Evolutionary conservation across 2,797 vertebrate species (phyloP), one percentile per base, ranked within the genome.

Genomic region (Chromis chromis): DNA sequence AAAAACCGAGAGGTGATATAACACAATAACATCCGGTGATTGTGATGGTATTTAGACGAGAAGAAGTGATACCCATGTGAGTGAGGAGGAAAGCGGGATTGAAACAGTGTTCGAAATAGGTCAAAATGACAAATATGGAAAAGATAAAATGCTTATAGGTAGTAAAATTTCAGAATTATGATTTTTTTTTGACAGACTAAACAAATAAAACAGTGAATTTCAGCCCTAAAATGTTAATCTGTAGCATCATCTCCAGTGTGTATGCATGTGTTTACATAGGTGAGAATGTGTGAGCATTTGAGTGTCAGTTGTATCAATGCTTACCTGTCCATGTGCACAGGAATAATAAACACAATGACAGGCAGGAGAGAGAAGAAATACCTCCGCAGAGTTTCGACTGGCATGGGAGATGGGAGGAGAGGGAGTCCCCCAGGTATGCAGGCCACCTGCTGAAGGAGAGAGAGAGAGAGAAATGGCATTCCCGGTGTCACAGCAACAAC

Each of bases 401-500:
- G n/a, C 54, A 70, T 55, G 56, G 64, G 33, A 60, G 58, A 48
- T 22, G 22, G 28, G 68, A 73, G 36, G 50, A 65, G 72, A 86
- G 61, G 83, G 74, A 79, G 77, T 88, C 77, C 85, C 86, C 46
- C 58, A 70, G 70, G 70, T 83, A 84, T 88, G 82, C 75, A 79
- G 62, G 60, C 11, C 56, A 67, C 50, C 3, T 24, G 54, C 31
- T 42, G 68, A 52, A 6, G 57, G 64, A 65, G 54, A 44, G 22
- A 65, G 65, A 74, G 9, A 59, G 25, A 48, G 17, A 66, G 31
- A 59, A 6, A 64, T n/a, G 33, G 3, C 24, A 81, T 80, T 81
- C 78, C 50, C 74, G 28, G 42, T 76, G 46, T 44, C 50, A 77
- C n/a, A 46, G 48, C 22, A 39, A 36, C 27, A 73, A 76, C 85